These are phyloP conservation scores for Bos javanicus DNA, from an alignment of 2,113 vertebrate species.

Conservation along the genomic window DNA sequence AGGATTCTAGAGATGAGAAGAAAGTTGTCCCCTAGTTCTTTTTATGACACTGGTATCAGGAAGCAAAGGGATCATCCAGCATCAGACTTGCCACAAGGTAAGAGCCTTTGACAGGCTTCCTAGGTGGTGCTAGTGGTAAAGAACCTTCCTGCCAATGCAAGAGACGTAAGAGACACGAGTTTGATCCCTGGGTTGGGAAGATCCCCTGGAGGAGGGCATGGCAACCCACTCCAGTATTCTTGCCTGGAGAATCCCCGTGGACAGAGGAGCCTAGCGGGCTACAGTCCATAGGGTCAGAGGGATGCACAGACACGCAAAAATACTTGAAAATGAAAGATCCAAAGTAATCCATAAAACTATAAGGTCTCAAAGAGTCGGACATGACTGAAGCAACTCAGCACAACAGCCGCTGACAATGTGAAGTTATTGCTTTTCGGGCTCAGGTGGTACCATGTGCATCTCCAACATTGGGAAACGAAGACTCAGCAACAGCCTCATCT, in stretches of 20 bases:
- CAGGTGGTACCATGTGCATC: not conserved
- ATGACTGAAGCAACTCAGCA: not conserved
- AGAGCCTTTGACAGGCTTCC: not conserved
- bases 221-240: not conserved
- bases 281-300: not conserved
- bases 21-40: not conserved
- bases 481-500: not conserved
- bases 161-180: rapidly evolving
- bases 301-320: not conserved
- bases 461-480: not conserved
- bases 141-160: not conserved
- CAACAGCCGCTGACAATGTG: not conserved
- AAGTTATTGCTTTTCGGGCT: not conserved
- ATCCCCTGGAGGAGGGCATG: not conserved
- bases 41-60: not conserved
- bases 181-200: not conserved
- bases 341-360: not conserved
- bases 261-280: not conserved
- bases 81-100: not conserved
- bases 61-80: not conserved
- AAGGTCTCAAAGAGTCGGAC: not conserved
- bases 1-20: slow-evolving; percentile 13
- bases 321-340: not conserved
- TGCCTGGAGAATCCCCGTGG: not conserved
- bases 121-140: not conserved